Conservation (phyloP, 1,140 invertebrate genomes). For the Chelonus insularis region DNA sequence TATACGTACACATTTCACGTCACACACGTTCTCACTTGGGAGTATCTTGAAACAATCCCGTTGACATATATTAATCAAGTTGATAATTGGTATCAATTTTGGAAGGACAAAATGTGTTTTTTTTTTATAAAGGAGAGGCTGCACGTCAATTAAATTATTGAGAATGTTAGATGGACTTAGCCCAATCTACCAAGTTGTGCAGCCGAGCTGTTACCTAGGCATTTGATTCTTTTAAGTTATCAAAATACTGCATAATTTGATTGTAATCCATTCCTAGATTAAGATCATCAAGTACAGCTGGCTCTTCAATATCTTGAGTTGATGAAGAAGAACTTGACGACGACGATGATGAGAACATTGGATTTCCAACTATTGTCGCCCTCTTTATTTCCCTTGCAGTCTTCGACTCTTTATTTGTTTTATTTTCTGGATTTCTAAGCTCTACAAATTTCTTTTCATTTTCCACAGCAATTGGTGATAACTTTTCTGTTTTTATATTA, state of each 20-base stretch:
- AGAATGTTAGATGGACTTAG: conserved; percentile 18
- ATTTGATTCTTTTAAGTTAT: conserved; percentile 84
- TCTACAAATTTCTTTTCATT: conserved; percentile 50
- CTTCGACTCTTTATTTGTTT: conserved; percentile 38
- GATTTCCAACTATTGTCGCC: conserved; percentile 84
- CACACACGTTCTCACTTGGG: too few relatives aligned
- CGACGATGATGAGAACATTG: conserved; percentile 71
- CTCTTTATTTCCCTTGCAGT: conserved; percentile 69
- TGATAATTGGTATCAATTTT: not conserved
- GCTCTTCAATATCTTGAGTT: conserved; percentile 55
- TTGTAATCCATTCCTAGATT: conserved; percentile 93
- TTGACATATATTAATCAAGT: too few relatives aligned
- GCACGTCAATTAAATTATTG: conserved; percentile 4
- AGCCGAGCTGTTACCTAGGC: conserved; percentile 48
- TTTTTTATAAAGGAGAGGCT: conserved; percentile 14
- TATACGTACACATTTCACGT: not conserved
- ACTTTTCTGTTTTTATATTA: conserved; percentile 26
- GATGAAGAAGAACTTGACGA: conserved; percentile 41
- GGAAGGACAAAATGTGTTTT: not conserved
- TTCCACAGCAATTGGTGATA: conserved; percentile 30
- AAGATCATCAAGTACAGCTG: conserved; percentile 74
- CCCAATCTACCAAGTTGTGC: conserved; percentile 27
- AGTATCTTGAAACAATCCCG: too few relatives aligned
- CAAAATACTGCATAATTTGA: conserved; percentile 96
- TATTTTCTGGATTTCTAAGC: conserved; percentile 40